Evolutionary conservation across 2,888 invertebrate species (phyloP).

Genomic region (Glaucopsyche alexis): DNA sequence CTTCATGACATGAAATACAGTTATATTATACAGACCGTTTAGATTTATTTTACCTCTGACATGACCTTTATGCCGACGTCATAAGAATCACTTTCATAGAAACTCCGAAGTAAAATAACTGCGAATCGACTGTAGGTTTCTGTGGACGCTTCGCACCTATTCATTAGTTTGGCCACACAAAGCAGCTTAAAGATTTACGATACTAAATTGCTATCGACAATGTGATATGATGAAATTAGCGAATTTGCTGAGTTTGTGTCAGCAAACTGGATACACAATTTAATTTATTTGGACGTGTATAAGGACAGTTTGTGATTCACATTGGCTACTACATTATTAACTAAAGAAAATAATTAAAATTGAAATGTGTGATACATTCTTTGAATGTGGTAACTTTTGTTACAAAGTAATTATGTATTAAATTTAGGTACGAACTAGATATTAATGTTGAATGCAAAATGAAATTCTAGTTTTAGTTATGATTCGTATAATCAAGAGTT

Average conservation of each 20-base stretch:
- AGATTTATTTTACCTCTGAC: too few relatives aligned
- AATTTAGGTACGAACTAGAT: background rate
- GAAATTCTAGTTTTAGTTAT: background rate
- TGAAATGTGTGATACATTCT: background rate
- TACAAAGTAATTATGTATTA: too few relatives aligned
- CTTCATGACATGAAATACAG: too few relatives aligned
- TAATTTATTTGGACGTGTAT: constrained; percentile 16
- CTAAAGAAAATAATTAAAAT: background rate
- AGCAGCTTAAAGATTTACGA: constrained; percentile 71
- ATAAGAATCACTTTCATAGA: too few relatives aligned
- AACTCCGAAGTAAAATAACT: too few relatives aligned
- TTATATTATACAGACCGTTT: too few relatives aligned
- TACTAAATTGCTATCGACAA: constrained; percentile 49
- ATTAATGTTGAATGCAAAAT: background rate
- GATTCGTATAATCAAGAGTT: constrained; percentile 20
- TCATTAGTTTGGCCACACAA: constrained; percentile 62
- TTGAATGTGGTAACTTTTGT: background rate
- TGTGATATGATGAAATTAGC: constrained; percentile 35
- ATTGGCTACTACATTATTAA: background rate
- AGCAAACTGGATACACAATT: background rate
- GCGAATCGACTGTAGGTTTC: constrained; percentile 10
- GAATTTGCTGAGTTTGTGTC: constrained; percentile 9
- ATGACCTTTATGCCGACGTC: too few relatives aligned
- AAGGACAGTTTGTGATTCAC: constrained; percentile 18
- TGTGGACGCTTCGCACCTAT: constrained; percentile 47